phyloP scores from a whole-genome alignment of 2,888 invertebrate genomes.

The Dynastes grantii region DNA sequence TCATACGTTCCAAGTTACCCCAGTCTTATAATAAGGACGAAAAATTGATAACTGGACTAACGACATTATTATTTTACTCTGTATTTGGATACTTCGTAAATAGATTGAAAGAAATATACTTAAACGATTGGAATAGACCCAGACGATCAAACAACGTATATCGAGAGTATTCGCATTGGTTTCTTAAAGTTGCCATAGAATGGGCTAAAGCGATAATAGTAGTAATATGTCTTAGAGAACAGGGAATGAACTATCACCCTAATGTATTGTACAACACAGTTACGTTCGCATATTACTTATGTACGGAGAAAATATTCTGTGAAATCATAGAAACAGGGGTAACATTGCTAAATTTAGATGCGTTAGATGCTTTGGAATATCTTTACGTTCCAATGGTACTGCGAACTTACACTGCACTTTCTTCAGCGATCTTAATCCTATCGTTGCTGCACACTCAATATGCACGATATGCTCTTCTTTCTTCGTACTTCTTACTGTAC shows the following conservation, averaged over 20 bases:
- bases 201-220: slow-evolving; percentile 82
- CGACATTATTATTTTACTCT: slow-evolving; percentile 68
- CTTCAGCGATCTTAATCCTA: slow-evolving; percentile 55
- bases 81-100: slow-evolving; percentile 67
- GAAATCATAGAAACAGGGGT: slow-evolving; percentile 76
- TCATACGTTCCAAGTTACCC: slow-evolving; percentile 54
- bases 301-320: slow-evolving; percentile 80
- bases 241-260: slow-evolving; percentile 80
- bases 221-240: slow-evolving; percentile 79
- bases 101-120: slow-evolving; percentile 64
- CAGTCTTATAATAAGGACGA: slow-evolving; percentile 56
- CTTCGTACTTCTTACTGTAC: slow-evolving; percentile 66
- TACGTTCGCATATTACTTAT: slow-evolving; percentile 80
- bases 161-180: slow-evolving; percentile 60
- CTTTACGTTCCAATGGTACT: slow-evolving; percentile 80
- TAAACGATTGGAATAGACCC: slow-evolving; percentile 56
- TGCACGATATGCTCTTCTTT: slow-evolving; percentile 61
- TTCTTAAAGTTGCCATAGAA: slow-evolving; percentile 80
- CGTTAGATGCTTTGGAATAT: slow-evolving; percentile 80
- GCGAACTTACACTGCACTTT: slow-evolving; percentile 72
- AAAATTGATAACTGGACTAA: slow-evolving; percentile 64
- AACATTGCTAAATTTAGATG: slow-evolving; percentile 74
- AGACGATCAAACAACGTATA: slow-evolving; percentile 50
- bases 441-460: slow-evolving; percentile 56
- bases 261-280: slow-evolving; percentile 76